A percentile compares a stretch with the other conserved stretches of the same genome.
phyloP scores from a whole-genome alignment of 1,140 invertebrate genomes.

The fruit fly (Drosophila melanogaster) region Release_6_plus_ISO1_MT NT_033777.3:31355001-31355500 shows the following conservation, averaged over 20 bases:
- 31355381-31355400: slow-evolving; percentile 57
- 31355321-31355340: slow-evolving; percentile 82
- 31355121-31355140: slow-evolving; percentile 50
- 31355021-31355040: not conserved
- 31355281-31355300: slow-evolving; percentile 53
- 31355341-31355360: slow-evolving; percentile 71
- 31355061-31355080: not conserved
- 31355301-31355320: slow-evolving; percentile 79
- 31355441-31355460: slow-evolving; percentile 57
- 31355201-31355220: slow-evolving; percentile 81
- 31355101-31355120: slow-evolving; percentile 75
- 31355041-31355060: slow-evolving; percentile 35
- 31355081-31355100: slow-evolving; percentile 39
- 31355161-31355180: slow-evolving; percentile 58
- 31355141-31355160: slow-evolving; percentile 77
- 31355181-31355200: slow-evolving; percentile 32
- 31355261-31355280: slow-evolving; percentile 40
- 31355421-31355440: slow-evolving; percentile 43
- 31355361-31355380: slow-evolving; percentile 72
- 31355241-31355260: slow-evolving; percentile 11
- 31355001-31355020: too few relatives aligned
- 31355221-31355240: slow-evolving; percentile 29
- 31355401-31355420: slow-evolving; percentile 17
- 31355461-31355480: slow-evolving; percentile 33
- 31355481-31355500: slow-evolving; percentile 78